phyloP scores from a whole-genome alignment of 2,113 vertebrate genomes.

The Lepus timidus region DNA sequence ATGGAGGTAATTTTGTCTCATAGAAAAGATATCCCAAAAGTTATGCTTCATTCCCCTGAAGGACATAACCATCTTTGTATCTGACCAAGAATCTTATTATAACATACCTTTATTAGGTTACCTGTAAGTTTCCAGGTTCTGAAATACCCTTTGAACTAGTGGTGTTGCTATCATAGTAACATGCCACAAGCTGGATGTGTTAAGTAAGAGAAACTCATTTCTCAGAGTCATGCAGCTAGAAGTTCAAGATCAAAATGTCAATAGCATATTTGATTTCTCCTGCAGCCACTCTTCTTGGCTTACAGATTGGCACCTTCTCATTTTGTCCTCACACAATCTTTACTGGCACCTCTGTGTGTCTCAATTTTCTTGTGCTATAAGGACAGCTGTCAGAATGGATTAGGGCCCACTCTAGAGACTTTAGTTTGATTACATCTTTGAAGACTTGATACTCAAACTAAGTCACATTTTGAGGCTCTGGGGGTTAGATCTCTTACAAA shows the following conservation, averaged over 20 bases:
- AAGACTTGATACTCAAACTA: not conserved
- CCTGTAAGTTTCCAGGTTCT: not conserved
- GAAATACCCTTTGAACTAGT: not conserved
- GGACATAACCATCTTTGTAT: not conserved
- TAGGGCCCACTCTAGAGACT: not conserved
- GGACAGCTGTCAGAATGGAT: not conserved
- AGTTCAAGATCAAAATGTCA: not conserved
- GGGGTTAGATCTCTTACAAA: not conserved
- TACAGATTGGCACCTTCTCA: not conserved
- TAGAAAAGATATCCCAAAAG: not conserved
- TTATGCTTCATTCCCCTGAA: not conserved
- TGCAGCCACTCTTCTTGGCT: no score
- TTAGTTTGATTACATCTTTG: not conserved
- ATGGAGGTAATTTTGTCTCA: not conserved
- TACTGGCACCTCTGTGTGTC: no score
- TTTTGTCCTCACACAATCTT: not conserved
- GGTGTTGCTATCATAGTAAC: not conserved
- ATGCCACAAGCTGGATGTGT: not conserved
- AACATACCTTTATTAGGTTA: not conserved
- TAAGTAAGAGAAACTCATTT: not conserved
- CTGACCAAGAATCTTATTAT: not conserved
- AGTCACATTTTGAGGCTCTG: not conserved
- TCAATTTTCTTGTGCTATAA: not conserved
- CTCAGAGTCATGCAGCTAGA: not conserved
- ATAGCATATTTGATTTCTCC: no score